Evolutionary conservation across 2,888 invertebrate species (phyloP), one percentile per base, ranked within the genome.

Genomic region (Tipula confusa): DNA sequence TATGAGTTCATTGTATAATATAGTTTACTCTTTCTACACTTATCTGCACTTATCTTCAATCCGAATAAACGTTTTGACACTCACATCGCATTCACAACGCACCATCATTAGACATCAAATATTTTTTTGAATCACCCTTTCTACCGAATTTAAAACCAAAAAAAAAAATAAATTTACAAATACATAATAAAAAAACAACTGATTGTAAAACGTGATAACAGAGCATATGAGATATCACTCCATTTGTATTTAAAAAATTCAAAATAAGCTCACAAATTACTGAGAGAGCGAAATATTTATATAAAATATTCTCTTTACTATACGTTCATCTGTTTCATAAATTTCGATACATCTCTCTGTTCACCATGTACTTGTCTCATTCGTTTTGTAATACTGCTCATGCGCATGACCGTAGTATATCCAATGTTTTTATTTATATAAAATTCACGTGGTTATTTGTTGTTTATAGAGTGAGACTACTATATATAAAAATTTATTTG

Each of bases 191-290:
- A 64, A 64, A 64, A 64, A 64, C 64, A 64, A 64, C 64, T 64
- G 64, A 64, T 64, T 64, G 18, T 0, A 64, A 64, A 24, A 9
- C 64, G 24, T 11, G 64, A 64, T 64, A 64, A 64, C 43, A 3
- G 43, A 43, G 43, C 43, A 43, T 43, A 43, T 43, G 64, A 24
- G 64, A 64, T 64, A 64, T n/a, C 64, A 64, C 64, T 64, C 64
- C 64, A 64, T 64, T 64, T 64, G 64, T 64, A 64, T 15, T 43
- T 64, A 11, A 64, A 64, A 64, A 64, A 24, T 1, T 9, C 5
- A 5, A 43, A 5, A 15, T 64, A 24, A 64, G 64, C 18, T 24
- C 24, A 9, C 9, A 64, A 48, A 48, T n/a, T n/a, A n/a, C n/a
- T n/a, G n/a, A n/a, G n/a, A n/a, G n/a, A n/a, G n/a, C n/a, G n/a